phyloP scores from a whole-genome alignment of 2,797 vertebrate species.

The Pterois miles region DNA sequence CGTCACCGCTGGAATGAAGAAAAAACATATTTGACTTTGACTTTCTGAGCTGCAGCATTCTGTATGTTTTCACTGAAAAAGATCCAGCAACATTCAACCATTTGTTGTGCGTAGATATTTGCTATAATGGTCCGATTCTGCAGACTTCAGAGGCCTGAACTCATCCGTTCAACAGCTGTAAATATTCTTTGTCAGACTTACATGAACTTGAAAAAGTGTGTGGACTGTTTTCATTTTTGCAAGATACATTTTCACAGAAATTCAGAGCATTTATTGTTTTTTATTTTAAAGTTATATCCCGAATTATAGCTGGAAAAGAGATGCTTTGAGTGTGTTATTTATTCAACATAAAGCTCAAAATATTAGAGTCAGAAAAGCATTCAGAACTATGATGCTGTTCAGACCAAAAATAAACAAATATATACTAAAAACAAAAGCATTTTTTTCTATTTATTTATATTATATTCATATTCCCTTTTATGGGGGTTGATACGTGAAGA shows the following conservation, averaged over 20 bases:
- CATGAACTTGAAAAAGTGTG: not conserved
- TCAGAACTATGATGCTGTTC: not conserved
- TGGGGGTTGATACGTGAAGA: too few relatives aligned
- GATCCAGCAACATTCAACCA: not conserved
- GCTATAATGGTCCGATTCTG: not conserved
- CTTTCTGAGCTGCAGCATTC: not conserved
- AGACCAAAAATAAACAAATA: too few relatives aligned
- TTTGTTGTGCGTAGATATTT: not conserved
- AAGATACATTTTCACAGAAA: too few relatives aligned
- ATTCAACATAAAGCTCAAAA: too few relatives aligned
- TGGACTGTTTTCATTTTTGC: too few relatives aligned
- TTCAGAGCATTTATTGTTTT: not conserved
- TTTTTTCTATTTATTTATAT: too few relatives aligned
- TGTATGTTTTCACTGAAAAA: too few relatives aligned
- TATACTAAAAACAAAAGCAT: too few relatives aligned
- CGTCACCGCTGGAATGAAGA: not conserved
- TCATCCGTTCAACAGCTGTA: not conserved
- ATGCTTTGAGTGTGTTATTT: too few relatives aligned
- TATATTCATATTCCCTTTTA: too few relatives aligned
- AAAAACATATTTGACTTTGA: not conserved
- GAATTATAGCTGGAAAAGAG: not conserved
- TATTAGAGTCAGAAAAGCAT: not conserved
- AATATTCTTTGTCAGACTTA: not conserved
- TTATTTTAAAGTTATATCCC: not conserved
- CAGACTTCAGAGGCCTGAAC: not conserved